Base-by-base conservation (phyloP, 2,888 invertebrate genomes). In the Lumbricus terrestris region DNA sequence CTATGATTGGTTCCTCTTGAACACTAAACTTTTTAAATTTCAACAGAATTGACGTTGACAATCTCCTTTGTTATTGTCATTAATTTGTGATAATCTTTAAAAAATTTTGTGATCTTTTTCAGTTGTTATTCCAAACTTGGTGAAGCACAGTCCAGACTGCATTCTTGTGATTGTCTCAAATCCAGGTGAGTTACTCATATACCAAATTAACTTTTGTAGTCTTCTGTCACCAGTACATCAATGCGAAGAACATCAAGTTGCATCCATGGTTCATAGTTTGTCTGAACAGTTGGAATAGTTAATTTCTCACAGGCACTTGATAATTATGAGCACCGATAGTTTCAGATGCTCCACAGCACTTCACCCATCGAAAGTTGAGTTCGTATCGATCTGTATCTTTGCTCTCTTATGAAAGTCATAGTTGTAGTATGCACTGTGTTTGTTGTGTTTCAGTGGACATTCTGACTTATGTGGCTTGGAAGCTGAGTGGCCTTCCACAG, bases 391-490 rank as follows among this genome's bases (percentile, higher is more conserved):
- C 42, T 42, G 18, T 42, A 42, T 42, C 42, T 18, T 42, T 42
- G 42, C 42, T 42, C 18, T 42, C 42, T n/a, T n/a, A n/a, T n/a
- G n/a, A n/a, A n/a, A n/a, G n/a, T n/a, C n/a, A n/a, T 69, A n/a
- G n/a, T n/a, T n/a, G n/a, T 69, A n/a, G n/a, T 6, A n/a, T 69
- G 69, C 69, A 5, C 69, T 69, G 69, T 69, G n/a, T n/a, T 69
- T 18, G 23, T 69, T 18, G 23, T 47, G 69, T 94, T 92, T 93
- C 94, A 94, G 98, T 98, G 42, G 98, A 98, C 94, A 97, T 98
- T 91, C 95, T 98, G 93, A 98, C 98, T 0, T 98, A 97, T 94
- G 97, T 98, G 23, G 97, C 98, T n/a, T 98, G 98, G 98, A 98
- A 97, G 95, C 94, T 98, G 90, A 98, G 98, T 92, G 98, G 98